Conservation (phyloP, 2,113 vertebrate genomes). For the Ceuthmochares aereus region DNA sequence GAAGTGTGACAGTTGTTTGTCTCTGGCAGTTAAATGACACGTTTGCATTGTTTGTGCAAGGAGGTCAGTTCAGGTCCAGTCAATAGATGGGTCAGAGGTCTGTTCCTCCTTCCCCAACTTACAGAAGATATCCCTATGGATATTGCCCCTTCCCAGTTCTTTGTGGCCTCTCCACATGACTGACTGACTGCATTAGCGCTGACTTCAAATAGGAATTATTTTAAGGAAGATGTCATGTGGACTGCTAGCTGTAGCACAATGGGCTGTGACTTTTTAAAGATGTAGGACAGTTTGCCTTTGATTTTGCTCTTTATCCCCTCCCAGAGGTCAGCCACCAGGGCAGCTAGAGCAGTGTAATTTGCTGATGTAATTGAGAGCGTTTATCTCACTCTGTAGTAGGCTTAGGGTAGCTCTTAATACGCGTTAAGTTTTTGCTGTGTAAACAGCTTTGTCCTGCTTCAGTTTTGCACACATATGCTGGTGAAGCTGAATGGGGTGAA, state of each 20-base stretch:
- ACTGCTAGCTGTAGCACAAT: neutral
- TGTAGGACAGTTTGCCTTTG: constrained; percentile 29
- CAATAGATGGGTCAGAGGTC: constrained; percentile 28
- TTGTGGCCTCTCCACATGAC: neutral
- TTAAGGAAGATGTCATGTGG: constrained; percentile 10
- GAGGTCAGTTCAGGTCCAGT: neutral
- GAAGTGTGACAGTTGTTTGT: neutral
- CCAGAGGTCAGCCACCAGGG: neutral
- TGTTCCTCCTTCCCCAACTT: neutral
- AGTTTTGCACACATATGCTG: neutral
- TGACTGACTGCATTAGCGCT: neutral
- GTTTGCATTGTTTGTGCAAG: neutral
- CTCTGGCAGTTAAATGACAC: neutral
- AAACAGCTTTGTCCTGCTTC: neutral
- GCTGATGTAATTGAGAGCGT: neutral
- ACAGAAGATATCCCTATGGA: neutral
- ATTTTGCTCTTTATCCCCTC: neutral
- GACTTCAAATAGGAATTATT: constrained; percentile 11
- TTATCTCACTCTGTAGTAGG: neutral
- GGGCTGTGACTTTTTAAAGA: neutral
- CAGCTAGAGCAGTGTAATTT: neutral
- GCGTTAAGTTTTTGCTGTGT: neutral
- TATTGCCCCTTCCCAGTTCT: neutral
- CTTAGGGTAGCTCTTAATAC: neutral
- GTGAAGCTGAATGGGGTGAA: neutral